Conservation (phyloP, 2,888 invertebrate species). For the Leucophora obtusa region DNA sequence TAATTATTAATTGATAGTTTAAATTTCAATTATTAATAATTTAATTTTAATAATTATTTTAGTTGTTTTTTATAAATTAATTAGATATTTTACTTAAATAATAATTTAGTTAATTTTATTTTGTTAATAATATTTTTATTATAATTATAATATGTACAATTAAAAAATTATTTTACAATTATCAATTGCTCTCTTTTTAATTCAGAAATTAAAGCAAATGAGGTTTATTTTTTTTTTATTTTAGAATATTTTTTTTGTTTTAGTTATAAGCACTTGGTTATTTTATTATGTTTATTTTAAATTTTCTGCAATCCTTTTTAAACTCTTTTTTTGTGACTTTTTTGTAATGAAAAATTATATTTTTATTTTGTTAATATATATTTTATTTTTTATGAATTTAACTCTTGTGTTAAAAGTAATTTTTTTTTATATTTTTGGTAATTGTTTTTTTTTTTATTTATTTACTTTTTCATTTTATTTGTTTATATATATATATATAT, state of each 20-base stretch:
- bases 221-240: background rate
- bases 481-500: no score
- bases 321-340: slow-evolving; percentile 20
- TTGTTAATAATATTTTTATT: slow-evolving; percentile 18
- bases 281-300: slow-evolving; percentile 13
- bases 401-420: slow-evolving; percentile 24
- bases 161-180: slow-evolving; percentile 27
- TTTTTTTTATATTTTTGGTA: background rate
- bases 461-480: slow-evolving; percentile 8
- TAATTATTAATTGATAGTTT: slow-evolving; percentile 5
- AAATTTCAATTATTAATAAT: background rate
- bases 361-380: slow-evolving; percentile 10
- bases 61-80: slow-evolving; percentile 21
- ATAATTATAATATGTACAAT: slow-evolving; percentile 23
- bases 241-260: slow-evolving; percentile 7
- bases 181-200: slow-evolving; percentile 25
- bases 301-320: slow-evolving; percentile 12
- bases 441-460: slow-evolving; percentile 21
- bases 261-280: slow-evolving; percentile 54
- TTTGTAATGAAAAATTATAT: slow-evolving; percentile 21
- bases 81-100: background rate
- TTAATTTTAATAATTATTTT: background rate
- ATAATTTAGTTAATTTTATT: slow-evolving; percentile 1
- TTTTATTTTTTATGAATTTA: slow-evolving; percentile 11
- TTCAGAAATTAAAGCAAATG: slow-evolving; percentile 19